Base-by-base conservation (phyloP, 2,888 invertebrate genomes). In the Lasioglossum pauxillum region DNA sequence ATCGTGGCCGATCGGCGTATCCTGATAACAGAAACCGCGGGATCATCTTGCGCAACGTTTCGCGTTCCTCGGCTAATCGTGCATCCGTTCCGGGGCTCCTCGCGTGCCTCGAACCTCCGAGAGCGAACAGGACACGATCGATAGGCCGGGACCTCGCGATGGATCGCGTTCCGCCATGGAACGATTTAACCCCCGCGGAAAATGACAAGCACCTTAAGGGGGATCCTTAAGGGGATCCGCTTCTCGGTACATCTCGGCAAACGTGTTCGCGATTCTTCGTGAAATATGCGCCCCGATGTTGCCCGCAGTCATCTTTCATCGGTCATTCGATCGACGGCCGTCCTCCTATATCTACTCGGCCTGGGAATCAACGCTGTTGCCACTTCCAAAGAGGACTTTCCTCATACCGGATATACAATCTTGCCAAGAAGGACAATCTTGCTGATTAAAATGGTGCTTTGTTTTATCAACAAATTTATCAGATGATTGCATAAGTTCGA, bases 21-120 rank as follows among this genome's bases (percentile, higher is more conserved):
- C 31, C 64, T 27, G 85, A 86, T 86, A 86, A 85, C 77, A 46
- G 53, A 75, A 81, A 78, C 57, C 85, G 75, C 49, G 73, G 85
- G 85, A 85, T 85, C 85, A 85, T 85, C 80, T 85, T 78, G 69
- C 75, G 74, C 85, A 78, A 60, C 80, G 84, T 75, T 80, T 84
- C 69, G 80, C 86, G 80, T 86, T 80, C 86, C 85, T 72, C 64
- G 44, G 71, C 53, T 86, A 86, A 85, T 85, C 85, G 86, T 35
- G 64, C 69, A 31, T 35, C 80, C 35, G 78, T 72, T 78, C 31
- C 80, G 31, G 44, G 35, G 41, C 60, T 57, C 35, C 46, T 53
- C 60, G 75, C 72, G 67, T 57, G 35, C 64, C 44, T 72, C 64
- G 75, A 35, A 67, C 67, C 35, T 8, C 12, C 69, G 69, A 41